Percentiles rank a stretch among this genome's conserved stretches.
Conservation (phyloP, 2,113 vertebrate species). For the Ammodytes marinus region DNA sequence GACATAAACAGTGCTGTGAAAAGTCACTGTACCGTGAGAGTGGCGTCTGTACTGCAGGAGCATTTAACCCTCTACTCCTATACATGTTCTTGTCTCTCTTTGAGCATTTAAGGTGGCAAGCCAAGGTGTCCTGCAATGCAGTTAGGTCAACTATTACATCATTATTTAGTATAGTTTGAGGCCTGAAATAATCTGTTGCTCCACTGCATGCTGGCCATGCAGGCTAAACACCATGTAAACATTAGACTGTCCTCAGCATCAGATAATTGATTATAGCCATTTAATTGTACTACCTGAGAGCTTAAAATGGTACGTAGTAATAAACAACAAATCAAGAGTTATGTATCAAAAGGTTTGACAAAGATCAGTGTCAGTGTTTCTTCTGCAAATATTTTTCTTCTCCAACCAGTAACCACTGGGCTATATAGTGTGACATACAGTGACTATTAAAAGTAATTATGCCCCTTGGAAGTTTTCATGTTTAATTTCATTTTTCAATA, state of each 20-base stretch:
- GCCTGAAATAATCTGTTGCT: slow-evolving; percentile 37
- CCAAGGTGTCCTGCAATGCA: slow-evolving; percentile 69
- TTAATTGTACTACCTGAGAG: background rate
- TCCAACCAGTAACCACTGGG: background rate
- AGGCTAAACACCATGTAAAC: background rate
- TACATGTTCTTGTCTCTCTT: background rate
- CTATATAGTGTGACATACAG: background rate
- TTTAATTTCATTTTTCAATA: background rate
- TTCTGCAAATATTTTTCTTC: background rate
- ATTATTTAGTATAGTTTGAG: slow-evolving; percentile 37
- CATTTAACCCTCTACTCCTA: background rate
- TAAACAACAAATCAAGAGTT: background rate
- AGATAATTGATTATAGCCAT: background rate
- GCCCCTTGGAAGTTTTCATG: background rate
- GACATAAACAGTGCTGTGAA: background rate
- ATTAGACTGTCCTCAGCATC: no score
- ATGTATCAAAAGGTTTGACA: background rate
- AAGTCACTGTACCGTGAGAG: slow-evolving; percentile 33
- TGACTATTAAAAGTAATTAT: no score
- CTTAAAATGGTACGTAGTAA: background rate
- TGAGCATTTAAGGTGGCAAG: slow-evolving; percentile 20
- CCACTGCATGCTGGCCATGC: background rate
- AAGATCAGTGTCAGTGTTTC: background rate
- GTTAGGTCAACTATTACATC: slow-evolving; percentile 51
- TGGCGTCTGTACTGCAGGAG: background rate